phyloP scores from a whole-genome alignment of 2,888 invertebrate genomes.

The Tanypteryx hageni region DNA sequence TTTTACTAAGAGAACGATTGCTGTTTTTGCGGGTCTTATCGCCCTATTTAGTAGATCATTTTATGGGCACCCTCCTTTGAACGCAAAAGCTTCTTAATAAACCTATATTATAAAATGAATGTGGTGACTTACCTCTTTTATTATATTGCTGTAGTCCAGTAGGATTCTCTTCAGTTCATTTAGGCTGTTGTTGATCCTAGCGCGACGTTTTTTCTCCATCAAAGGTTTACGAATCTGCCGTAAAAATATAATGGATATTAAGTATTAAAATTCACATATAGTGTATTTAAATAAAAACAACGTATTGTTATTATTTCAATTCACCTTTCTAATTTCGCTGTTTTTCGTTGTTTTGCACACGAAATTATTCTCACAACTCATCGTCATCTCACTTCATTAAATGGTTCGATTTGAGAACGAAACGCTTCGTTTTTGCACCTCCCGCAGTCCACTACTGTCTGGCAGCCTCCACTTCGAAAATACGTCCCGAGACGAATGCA shows the following conservation, averaged over 20 bases:
- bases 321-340: slow-evolving; percentile 53
- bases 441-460: background rate
- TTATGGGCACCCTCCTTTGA: no score
- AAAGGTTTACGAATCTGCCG: slow-evolving; percentile 40
- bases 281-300: background rate
- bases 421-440: background rate
- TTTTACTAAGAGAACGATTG: no score
- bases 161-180: slow-evolving; percentile 40
- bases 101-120: no score
- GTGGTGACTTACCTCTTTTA: slow-evolving; percentile 33
- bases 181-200: slow-evolving; percentile 46
- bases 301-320: background rate
- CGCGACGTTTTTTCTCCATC: slow-evolving; percentile 51
- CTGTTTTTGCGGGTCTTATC: no score
- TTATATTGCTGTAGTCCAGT: background rate
- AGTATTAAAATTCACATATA: background rate
- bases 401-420: background rate
- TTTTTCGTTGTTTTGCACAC: background rate
- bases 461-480: background rate
- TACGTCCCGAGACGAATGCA: background rate
- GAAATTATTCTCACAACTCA: background rate
- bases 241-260: background rate
- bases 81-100: no score
- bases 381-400: slow-evolving; percentile 11
- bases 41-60: no score